phyloP scores from a whole-genome alignment of 2,888 invertebrate genomes.

The Belgica antarctica region DNA sequence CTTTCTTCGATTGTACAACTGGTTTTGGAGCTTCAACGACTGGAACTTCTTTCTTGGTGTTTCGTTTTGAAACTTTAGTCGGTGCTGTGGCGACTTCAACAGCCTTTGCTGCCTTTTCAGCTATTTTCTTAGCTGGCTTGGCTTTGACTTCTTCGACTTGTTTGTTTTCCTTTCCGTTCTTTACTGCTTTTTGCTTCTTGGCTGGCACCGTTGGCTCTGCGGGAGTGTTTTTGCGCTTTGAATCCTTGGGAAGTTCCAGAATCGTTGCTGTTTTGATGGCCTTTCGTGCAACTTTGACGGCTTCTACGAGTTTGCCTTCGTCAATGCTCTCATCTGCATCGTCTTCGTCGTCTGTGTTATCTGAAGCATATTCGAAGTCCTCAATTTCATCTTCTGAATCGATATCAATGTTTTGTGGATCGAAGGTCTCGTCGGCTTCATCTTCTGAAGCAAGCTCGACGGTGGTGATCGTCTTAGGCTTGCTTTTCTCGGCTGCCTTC shows the following conservation, averaged over 20 bases:
- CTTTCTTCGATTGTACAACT: neutral
- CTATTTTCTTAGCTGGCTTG: constrained; percentile 27
- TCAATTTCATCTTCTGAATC: constrained; percentile 35
- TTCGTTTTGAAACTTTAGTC: too few relatives aligned
- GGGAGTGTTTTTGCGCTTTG: neutral
- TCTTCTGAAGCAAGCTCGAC: neutral
- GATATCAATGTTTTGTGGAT: constrained; percentile 18
- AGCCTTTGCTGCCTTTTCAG: constrained; percentile 29
- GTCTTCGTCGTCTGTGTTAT: constrained; percentile 20
- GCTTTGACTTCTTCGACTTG: neutral
- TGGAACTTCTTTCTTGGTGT: too few relatives aligned
- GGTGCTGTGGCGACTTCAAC: neutral
- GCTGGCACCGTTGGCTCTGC: neutral
- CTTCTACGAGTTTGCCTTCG: neutral
- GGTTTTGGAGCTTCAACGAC: neutral
- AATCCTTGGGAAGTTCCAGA: neutral
- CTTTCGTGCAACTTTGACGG: constrained; percentile 19
- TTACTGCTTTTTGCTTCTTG: constrained; percentile 8
- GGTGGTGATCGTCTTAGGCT: neutral
- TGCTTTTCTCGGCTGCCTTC: neutral
- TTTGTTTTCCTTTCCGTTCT: neutral
- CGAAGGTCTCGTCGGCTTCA: constrained; percentile 33
- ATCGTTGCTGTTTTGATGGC: neutral
- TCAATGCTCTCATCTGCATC: neutral
- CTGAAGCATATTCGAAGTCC: constrained; percentile 21